These are phyloP conservation scores for Castor canadensis DNA, from an alignment of 2,113 vertebrate genomes.

Conservation along the genomic window DNA sequence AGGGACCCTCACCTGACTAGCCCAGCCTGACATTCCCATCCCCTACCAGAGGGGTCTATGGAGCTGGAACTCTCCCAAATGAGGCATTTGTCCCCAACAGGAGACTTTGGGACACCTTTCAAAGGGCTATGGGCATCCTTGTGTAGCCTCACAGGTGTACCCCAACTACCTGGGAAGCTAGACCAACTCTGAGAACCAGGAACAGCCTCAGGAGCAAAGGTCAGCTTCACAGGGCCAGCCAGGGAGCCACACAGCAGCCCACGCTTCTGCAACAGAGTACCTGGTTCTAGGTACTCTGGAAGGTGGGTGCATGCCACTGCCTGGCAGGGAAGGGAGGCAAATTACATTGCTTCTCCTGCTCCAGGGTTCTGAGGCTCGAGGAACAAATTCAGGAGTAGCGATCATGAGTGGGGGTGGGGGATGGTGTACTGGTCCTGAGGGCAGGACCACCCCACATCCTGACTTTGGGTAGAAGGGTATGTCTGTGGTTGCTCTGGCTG, in stretches of 20 bases:
- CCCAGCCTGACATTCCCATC: background rate
- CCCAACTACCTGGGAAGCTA: background rate
- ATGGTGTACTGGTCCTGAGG: background rate
- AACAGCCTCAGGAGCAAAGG: background rate
- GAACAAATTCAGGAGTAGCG: background rate
- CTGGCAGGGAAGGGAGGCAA: background rate
- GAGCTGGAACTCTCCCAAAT: background rate
- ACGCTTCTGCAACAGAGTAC: background rate
- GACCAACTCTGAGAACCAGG: background rate
- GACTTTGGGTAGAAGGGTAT: background rate
- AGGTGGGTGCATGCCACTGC: background rate
- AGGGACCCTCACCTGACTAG: background rate
- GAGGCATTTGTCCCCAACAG: background rate
- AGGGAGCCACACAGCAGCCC: background rate
- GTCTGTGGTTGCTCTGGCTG: background rate
- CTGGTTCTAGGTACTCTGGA: background rate
- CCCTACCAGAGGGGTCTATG: background rate
- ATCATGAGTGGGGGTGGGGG: background rate
- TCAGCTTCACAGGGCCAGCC: background rate
- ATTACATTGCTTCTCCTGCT: background rate
- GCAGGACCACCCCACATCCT: too few relatives aligned
- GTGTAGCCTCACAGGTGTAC: background rate
- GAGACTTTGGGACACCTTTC: background rate
- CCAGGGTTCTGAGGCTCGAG: slow-evolving; percentile 4
- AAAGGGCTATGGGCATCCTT: background rate